Evolutionary conservation across 1,140 invertebrate species (phyloP).

Genomic region (Drosophila ercepeae): DNA sequence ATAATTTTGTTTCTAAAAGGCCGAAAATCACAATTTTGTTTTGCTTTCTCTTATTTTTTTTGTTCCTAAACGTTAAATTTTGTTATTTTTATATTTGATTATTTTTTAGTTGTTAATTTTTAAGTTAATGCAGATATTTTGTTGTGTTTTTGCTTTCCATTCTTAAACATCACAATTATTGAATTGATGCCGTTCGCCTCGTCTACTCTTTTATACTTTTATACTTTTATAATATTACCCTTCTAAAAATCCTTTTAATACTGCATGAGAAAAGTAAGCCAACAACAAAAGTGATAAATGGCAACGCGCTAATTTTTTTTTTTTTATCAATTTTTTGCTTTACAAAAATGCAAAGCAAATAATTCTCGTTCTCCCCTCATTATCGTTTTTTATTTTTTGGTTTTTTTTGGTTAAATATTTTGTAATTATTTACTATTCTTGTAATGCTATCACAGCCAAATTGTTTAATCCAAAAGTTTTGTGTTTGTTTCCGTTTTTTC

Average conservation of each 20-base stretch:
- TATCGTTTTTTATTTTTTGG: conserved; percentile 17
- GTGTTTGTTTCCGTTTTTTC: conserved; percentile 48
- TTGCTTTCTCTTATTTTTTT: conserved; percentile 75
- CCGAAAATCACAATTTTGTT: conserved; percentile 84
- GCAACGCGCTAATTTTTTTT: conserved; percentile 35
- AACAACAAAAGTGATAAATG: conserved; percentile 70
- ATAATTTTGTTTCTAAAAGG: conserved; percentile 83
- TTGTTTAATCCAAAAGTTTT: conserved; percentile 83
- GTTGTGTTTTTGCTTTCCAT: conserved; percentile 28
- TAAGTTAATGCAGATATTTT: conserved; percentile 38
- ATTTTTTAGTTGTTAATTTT: conserved; percentile 24
- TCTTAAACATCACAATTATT: conserved; percentile 76
- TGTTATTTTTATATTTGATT: conserved; percentile 22
- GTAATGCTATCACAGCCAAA: conserved; percentile 84
- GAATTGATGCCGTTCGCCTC: conserved; percentile 72
- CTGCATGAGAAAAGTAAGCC: conserved; percentile 72
- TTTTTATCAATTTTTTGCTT: conserved; percentile 26
- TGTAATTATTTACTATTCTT: conserved; percentile 56
- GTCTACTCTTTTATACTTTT: conserved; percentile 1
- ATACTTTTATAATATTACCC: neutral
- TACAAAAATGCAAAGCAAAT: conserved; percentile 60
- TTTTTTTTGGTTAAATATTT: conserved; percentile 43
- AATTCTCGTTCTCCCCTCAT: conserved; percentile 12
- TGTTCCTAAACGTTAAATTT: conserved; percentile 81
- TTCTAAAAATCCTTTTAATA: conserved; percentile 52